A percentile compares a stretch with the other conserved stretches of the same genome.
These are phyloP conservation scores for Cyprinodon diabolis DNA, from an alignment of 2,797 vertebrate species.

Conservation along the genomic window DNA sequence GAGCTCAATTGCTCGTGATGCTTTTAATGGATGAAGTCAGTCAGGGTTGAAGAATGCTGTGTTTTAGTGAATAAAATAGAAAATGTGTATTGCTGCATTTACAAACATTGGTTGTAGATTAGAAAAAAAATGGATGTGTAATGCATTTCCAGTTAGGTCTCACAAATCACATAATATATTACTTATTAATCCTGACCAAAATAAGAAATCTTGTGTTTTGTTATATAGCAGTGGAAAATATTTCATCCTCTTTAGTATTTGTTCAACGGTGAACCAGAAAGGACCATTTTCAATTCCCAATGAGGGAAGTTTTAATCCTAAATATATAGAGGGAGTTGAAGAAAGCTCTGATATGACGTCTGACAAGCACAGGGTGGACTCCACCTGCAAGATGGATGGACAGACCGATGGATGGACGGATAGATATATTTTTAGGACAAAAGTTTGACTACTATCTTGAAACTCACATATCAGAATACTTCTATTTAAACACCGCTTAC, in stretches of 20 bases:
- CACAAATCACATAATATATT: background rate
- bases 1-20: conserved; percentile 52
- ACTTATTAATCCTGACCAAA: background rate
- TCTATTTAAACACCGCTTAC: no score
- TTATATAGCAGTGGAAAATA: background rate
- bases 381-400: no score
- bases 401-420: no score
- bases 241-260: background rate
- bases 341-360: background rate
- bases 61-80: background rate
- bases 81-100: background rate
- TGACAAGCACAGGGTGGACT: background rate
- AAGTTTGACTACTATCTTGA: background rate
- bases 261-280: background rate
- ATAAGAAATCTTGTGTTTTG: background rate
- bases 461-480: no score
- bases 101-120: background rate
- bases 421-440: background rate
- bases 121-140: background rate
- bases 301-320: background rate
- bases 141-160: background rate
- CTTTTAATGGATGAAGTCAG: conserved; percentile 36
- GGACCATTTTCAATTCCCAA: background rate
- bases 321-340: background rate
- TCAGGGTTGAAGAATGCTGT: conserved; percentile 35